These are phyloP conservation scores for Gibbula magus DNA, from an alignment of 2,888 invertebrate species.

Conservation along the genomic window DNA sequence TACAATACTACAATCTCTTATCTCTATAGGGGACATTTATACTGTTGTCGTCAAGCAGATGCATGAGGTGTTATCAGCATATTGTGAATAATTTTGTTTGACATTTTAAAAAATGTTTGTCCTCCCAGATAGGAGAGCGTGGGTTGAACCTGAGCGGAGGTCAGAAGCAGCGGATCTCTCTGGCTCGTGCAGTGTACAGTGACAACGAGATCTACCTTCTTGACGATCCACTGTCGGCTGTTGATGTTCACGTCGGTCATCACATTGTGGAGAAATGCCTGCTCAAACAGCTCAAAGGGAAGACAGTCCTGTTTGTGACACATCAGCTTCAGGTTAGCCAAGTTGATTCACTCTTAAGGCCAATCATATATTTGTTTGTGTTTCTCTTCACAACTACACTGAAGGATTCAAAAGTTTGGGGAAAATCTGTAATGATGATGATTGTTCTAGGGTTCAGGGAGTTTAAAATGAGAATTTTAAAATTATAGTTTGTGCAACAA, in stretches of 20 bases:
- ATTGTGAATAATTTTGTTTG: not conserved
- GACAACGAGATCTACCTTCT: conserved; percentile 63
- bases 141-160: conserved; percentile 69
- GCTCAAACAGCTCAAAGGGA: conserved; percentile 52
- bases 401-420: too few species aligned
- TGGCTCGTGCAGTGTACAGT: conserved; percentile 68
- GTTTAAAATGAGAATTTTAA: too few species aligned
- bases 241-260: conserved; percentile 67
- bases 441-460: too few species aligned
- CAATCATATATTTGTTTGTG: too few species aligned
- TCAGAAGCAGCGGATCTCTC: conserved; percentile 67
- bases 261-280: conserved; percentile 66
- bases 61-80: too few species aligned
- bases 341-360: too few species aligned
- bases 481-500: too few species aligned
- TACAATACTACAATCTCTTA: too few species aligned
- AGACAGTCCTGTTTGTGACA: conserved; percentile 67
- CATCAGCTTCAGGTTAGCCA: conserved; percentile 65
- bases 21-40: too few species aligned
- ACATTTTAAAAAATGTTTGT: not conserved
- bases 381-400: too few species aligned
- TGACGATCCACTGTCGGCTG: conserved; percentile 70
- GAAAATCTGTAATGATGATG: too few species aligned
- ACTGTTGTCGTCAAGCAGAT: too few species aligned
- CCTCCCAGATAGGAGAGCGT: conserved; percentile 65